Evolutionary conservation across 2,888 invertebrate species (phyloP).

Genomic region (Bimastos eiseni): DNA sequence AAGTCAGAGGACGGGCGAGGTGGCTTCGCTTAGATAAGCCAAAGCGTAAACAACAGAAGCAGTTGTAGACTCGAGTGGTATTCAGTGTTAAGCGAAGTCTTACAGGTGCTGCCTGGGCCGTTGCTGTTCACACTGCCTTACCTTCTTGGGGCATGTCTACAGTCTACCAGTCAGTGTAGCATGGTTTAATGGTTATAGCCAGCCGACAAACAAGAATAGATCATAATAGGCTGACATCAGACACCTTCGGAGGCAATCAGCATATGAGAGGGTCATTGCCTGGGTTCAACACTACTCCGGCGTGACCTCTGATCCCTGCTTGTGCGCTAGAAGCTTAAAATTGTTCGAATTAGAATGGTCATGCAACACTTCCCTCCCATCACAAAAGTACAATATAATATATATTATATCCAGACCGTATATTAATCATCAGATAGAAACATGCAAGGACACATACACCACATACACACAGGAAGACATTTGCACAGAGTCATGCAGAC

Average conservation of each 20-base stretch:
- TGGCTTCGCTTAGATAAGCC: not conserved
- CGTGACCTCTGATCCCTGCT: not conserved
- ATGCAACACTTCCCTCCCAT: not conserved
- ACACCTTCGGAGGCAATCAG: not conserved
- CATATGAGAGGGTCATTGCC: not conserved
- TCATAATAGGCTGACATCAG: slow-evolving; percentile 8
- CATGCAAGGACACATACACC: not conserved
- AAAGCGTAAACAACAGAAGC: not conserved
- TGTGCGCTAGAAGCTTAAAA: not conserved
- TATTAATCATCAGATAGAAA: not conserved
- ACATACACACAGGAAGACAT: not conserved
- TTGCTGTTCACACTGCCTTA: not conserved
- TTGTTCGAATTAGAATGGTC: not conserved
- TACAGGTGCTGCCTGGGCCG: not conserved
- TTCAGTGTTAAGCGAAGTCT: not conserved
- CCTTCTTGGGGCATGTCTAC: not conserved
- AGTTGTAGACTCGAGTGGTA: not conserved
- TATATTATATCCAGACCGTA: not conserved
- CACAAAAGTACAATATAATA: not conserved
- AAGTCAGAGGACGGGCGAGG: not conserved
- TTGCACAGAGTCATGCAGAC: not conserved
- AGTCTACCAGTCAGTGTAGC: not conserved
- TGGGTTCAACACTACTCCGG: not conserved
- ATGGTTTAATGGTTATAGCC: not conserved
- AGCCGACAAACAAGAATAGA: slow-evolving; percentile 3